phyloP scores from a whole-genome alignment of 1,140 invertebrate species.

The Eriocheir sinensis region DNA sequence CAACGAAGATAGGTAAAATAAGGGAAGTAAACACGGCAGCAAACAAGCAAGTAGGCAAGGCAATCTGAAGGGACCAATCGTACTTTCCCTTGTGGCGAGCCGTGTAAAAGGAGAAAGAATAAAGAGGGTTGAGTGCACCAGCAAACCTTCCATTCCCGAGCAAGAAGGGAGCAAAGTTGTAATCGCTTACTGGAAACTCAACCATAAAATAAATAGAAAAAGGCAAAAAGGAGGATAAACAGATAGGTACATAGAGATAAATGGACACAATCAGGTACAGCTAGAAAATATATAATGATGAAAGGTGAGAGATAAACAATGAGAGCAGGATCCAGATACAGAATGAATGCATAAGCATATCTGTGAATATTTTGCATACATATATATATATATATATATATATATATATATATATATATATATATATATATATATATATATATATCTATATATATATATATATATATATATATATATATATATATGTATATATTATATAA shows the following conservation, averaged over 20 bases:
- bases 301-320: too few relatives aligned
- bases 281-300: too few relatives aligned
- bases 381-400: slow-evolving; percentile 39
- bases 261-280: neutral
- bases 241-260: neutral
- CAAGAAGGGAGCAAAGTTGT: slow-evolving; percentile 1
- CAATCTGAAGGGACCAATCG: neutral
- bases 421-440: slow-evolving; percentile 45
- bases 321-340: too few relatives aligned
- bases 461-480: neutral
- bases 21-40: neutral
- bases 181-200: too few relatives aligned
- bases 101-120: neutral
- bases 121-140: too few relatives aligned
- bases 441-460: too few relatives aligned
- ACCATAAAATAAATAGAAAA: neutral
- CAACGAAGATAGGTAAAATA: neutral
- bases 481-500: too few relatives aligned
- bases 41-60: neutral
- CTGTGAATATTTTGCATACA: neutral
- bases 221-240: neutral
- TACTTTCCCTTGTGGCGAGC: neutral
- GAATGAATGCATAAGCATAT: neutral
- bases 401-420: slow-evolving; percentile 45
- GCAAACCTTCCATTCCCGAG: too few relatives aligned